Conservation (phyloP, 2,113 vertebrate species). For the Hemibagrus wyckioides region DNA sequence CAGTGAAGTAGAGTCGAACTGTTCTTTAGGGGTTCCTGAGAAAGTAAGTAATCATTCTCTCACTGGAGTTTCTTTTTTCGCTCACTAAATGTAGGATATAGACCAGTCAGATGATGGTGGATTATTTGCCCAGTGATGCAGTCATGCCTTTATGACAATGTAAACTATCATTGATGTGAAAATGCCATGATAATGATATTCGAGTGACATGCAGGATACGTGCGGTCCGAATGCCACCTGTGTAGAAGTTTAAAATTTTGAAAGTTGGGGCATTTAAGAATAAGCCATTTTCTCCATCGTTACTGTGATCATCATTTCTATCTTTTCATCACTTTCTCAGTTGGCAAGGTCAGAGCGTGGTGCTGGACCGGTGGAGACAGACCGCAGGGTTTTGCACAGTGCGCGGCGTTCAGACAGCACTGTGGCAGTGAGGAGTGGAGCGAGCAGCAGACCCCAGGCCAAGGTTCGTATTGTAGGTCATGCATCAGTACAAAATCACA, state of each 20-base stretch:
- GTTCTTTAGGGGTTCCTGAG: not conserved
- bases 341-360: constrained; percentile 53
- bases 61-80: not conserved
- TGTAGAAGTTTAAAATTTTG: not conserved
- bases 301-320: constrained; percentile 2
- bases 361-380: constrained; percentile 32
- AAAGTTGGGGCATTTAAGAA: not conserved
- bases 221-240: not conserved
- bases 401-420: constrained; percentile 50
- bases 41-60: not conserved
- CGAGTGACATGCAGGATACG: not conserved
- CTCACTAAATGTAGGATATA: not conserved
- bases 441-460: constrained; percentile 57
- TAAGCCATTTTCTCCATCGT: constrained; percentile 19
- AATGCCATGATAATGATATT: not conserved
- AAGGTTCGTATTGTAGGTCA: constrained; percentile 59
- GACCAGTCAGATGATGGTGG: not conserved
- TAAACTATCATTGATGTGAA: not conserved
- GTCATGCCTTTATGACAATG: not conserved
- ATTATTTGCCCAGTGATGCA: not conserved
- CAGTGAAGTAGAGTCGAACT: not conserved
- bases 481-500: constrained; percentile 31
- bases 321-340: constrained; percentile 44
- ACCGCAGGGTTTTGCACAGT: constrained; percentile 40
- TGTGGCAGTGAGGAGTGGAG: constrained; percentile 48